Conservation (phyloP, 1,140 invertebrate genomes). For the Penaeus vannamei region DNA sequence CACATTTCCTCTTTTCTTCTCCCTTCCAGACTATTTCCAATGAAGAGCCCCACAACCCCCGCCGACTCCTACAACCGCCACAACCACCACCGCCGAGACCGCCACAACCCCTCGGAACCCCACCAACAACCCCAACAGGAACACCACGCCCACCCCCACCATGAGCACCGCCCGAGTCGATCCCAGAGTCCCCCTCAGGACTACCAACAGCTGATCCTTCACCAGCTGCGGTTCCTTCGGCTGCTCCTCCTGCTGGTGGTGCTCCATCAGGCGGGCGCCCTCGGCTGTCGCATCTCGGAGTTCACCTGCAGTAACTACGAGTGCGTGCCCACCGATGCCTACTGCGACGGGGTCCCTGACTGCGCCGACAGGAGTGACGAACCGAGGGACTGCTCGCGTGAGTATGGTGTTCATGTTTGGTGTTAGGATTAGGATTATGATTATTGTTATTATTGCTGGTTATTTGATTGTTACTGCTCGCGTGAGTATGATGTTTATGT, state of each 20-base stretch:
- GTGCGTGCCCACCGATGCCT: conserved; percentile 85
- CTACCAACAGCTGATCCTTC: background rate
- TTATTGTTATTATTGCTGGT: too few species aligned
- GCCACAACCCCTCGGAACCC: background rate
- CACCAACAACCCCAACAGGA: background rate
- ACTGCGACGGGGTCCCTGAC: conserved; percentile 87
- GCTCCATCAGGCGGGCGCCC: conserved; percentile 36
- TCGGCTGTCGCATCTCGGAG: conserved; percentile 82
- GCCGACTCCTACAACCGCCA: background rate
- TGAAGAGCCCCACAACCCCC: conserved; percentile 39
- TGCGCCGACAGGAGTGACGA: conserved; percentile 90
- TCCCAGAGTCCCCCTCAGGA: background rate
- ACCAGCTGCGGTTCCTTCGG: conserved; percentile 24
- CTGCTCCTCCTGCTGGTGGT: conserved; percentile 55
- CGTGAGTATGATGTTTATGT: conserved; percentile 43
- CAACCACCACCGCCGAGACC: conserved; percentile 33
- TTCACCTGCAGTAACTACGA: conserved; percentile 84
- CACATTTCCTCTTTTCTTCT: background rate
- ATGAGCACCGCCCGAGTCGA: background rate
- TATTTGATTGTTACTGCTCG: too few species aligned
- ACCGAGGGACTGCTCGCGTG: conserved; percentile 82
- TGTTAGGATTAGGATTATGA: too few species aligned
- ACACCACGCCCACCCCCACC: background rate
- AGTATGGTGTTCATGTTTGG: background rate
- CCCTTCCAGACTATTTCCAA: conserved; percentile 39